Conservation (phyloP, 2,113 vertebrate species). For the Poecile atricapillus region DNA sequence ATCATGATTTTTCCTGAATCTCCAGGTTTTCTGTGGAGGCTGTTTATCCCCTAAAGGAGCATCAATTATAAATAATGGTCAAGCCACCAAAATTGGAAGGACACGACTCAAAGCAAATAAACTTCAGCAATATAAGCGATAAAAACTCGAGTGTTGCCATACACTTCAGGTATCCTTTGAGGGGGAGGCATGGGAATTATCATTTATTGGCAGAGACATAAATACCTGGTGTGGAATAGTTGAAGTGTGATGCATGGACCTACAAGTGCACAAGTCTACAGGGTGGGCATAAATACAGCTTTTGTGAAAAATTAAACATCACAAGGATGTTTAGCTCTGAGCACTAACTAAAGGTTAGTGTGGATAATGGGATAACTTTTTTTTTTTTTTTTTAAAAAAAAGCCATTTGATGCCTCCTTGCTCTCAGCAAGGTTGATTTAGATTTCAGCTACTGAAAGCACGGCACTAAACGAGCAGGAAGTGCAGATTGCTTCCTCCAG, state of each 20-base stretch:
- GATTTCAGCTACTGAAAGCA: not conserved
- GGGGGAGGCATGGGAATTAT: not conserved
- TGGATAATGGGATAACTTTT: not conserved
- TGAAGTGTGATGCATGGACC: not conserved
- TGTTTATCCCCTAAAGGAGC: slow-evolving; percentile 17
- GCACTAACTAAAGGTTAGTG: not conserved
- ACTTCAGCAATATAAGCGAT: slow-evolving; percentile 2
- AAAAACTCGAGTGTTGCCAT: not conserved
- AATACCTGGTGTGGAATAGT: not conserved
- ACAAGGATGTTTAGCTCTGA: not conserved
- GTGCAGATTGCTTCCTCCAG: not conserved
- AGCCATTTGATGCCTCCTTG: not conserved
- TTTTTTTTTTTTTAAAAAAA: not conserved
- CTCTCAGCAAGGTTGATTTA: not conserved
- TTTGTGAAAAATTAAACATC: not conserved
- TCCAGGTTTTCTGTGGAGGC: slow-evolving; percentile 17
- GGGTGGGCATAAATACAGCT: not conserved
- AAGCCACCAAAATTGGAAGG: not conserved
- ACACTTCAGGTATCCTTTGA: not conserved
- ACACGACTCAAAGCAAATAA: slow-evolving; percentile 18
- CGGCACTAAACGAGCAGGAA: not conserved
- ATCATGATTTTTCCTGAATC: slow-evolving; percentile 41
- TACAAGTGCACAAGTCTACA: not conserved
- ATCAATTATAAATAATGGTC: slow-evolving; percentile 60
- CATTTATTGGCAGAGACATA: not conserved